Evolutionary conservation across 2,888 invertebrate species (phyloP), one percentile per base, ranked within the genome.

Genomic region (Euclidia mi): DNA sequence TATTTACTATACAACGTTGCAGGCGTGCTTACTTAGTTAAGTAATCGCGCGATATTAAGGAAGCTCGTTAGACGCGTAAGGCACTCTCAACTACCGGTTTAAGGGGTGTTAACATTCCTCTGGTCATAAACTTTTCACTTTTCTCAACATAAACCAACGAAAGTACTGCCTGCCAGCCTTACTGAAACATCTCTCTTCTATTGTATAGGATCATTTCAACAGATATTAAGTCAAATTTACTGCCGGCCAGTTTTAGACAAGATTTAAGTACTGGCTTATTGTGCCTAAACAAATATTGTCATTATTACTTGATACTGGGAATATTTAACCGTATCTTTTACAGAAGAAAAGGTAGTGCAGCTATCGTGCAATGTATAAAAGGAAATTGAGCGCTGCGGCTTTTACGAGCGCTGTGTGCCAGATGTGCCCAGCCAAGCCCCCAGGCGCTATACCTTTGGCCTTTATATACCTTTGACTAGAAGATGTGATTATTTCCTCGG

Each of bases 221-320:
- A 76, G 76, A 84, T 88, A 86, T 89, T 88, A 89, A 86, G 70
- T 63, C 58, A 67, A 84, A 88, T 88, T 90, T 89, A 88, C 78
- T 79, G 73, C 65, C 70, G 69, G 76, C 79, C 87, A 86, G 86
- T 88, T 88, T 89, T 84, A 86, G 83, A 81, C 78, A 80, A 76
- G 81, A 82, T 84, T 87, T 88, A 84, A 87, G 84, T 85, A 84
- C 79, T 80, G 76, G 76, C 72, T 80, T 84, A 82, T 85, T 78
- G 79, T 73, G 65, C 71, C 62, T 74, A 59, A 61, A 60, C 60
- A 65, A 71, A 77, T 79, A 76, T 81, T 82, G 79, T 78, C 76
- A 75, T 66, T 61, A 59, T 35, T 43, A 29, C 56, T 25, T 7
- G 20, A 25, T 25, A 44, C 56, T 17, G 32, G 7, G 32, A 41